Evolutionary conservation across 2,888 invertebrate genomes (phyloP), one percentile per base, ranked within the genome.

Genomic region (Artemia sinica): DNA sequence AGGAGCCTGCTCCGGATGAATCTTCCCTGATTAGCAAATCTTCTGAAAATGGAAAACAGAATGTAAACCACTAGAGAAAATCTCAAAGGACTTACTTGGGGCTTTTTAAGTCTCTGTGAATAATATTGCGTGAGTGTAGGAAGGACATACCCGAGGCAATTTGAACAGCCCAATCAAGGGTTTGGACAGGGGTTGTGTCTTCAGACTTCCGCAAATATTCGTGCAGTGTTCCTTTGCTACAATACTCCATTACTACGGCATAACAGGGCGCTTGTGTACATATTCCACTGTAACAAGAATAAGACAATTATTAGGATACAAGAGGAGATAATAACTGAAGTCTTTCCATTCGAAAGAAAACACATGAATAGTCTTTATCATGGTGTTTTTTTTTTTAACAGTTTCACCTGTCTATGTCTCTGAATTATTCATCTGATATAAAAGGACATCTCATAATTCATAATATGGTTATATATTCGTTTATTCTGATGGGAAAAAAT

Each of bases 211-310:
- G 84, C 69, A 98, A 82, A 75, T 94, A 85, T 77, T 94, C 90
- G 78, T 91, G 96, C 65, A 98, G 81, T 41, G 95, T 91, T 4
- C 97, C 97, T 75, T 90, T 89, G 4, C 93, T 91, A 77, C 98
- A 98, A 79, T 85, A 98, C 77, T 99, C 98, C 98, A 98, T 98
- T 69, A 99, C 85, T 73, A 99, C 89, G 77, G 93, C 93, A 77
- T 87, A 94, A 74, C 89, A 89, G 0, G 94, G 93, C 8, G 90
- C 85, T 76, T 89, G 87, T 1, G 91, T 91, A 77, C 95, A 97
- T 8, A 97, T 89, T 67, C 97, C 98, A 77, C 88, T 88, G 80
- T 65, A 77, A 77, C 76, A 71, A 70, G 70, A 73, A 72, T 50
- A 69, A 48, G 65, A 67, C 50, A 10, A 66, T 50, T 58, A 49